phyloP scores from a whole-genome alignment of 2,888 invertebrate genomes.

The Chrysina gloriosa region DNA sequence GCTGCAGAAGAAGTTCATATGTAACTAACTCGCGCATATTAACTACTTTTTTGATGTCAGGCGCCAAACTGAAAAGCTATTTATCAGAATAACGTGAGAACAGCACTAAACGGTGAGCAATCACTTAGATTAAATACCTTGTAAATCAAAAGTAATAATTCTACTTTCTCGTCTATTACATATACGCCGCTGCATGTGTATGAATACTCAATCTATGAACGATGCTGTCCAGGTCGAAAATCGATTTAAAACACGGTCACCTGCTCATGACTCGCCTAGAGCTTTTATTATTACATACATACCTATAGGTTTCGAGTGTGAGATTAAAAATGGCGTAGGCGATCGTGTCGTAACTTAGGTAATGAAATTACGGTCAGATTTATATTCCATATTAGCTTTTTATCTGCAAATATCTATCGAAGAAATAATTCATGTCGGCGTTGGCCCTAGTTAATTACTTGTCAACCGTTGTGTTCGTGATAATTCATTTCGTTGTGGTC shows the following conservation, averaged over 20 bases:
- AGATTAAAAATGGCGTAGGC: conserved; percentile 39
- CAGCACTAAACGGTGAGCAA: background rate
- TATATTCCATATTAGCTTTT: conserved; percentile 36
- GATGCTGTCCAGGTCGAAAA: conserved; percentile 18
- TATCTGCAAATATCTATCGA: conserved; percentile 36
- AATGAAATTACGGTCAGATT: conserved; percentile 31
- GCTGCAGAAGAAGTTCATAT: too few relatives aligned
- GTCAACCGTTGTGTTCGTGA: conserved; percentile 35
- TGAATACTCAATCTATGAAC: background rate
- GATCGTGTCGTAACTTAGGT: conserved; percentile 28
- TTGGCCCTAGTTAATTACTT: conserved; percentile 36
- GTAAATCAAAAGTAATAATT: conserved; percentile 14
- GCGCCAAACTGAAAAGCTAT: background rate
- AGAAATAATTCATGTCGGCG: conserved; percentile 31
- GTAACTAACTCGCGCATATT: too few relatives aligned
- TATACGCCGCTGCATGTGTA: background rate
- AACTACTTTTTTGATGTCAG: background rate
- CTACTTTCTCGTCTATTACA: background rate
- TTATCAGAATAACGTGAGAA: conserved; percentile 17
- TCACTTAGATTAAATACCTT: conserved; percentile 11
- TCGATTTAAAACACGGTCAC: conserved; percentile 38
- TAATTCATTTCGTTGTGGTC: conserved; percentile 34
- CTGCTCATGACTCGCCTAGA: conserved; percentile 33
- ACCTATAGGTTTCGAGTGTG: background rate
- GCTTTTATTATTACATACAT: conserved; percentile 18